Percentiles rank a stretch among this genome's conserved stretches.
Evolutionary conservation across 2,888 invertebrate genomes (phyloP).

Genomic region (Sialis lutaria): DNA sequence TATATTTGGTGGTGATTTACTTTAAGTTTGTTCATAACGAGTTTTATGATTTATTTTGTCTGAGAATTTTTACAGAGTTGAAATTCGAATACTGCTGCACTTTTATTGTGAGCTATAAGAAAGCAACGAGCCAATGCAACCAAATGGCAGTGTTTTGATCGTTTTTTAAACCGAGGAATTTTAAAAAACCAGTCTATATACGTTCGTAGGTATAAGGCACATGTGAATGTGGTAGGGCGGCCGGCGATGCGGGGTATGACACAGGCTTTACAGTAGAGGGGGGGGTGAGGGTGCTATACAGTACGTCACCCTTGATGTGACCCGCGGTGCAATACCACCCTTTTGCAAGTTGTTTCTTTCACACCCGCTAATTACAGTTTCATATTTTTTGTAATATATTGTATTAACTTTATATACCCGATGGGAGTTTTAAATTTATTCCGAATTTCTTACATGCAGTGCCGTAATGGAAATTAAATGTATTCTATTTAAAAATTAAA

Average conservation of each 20-base stretch:
- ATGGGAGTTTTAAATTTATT: too few relatives aligned
- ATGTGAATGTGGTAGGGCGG: background rate
- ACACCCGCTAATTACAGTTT: too few relatives aligned
- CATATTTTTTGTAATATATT: too few relatives aligned
- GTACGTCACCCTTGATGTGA: too few relatives aligned
- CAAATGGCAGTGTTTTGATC: conserved; percentile 2
- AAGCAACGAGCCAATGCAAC: background rate
- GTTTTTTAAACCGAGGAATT: conserved; percentile 5
- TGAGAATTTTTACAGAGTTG: conserved; percentile 6
- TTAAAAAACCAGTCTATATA: conserved; percentile 5
- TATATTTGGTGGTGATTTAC: background rate
- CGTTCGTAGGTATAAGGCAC: background rate
- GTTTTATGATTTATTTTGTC: conserved; percentile 7
- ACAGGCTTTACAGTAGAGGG: background rate
- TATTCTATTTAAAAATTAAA: too few relatives aligned
- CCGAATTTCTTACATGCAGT: too few relatives aligned
- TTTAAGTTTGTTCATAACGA: conserved; percentile 4
- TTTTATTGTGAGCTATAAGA: conserved; percentile 3
- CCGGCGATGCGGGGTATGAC: background rate
- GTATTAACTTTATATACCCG: too few relatives aligned
- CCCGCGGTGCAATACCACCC: too few relatives aligned
- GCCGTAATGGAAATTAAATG: too few relatives aligned
- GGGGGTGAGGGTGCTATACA: too few relatives aligned
- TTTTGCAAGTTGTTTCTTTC: too few relatives aligned
- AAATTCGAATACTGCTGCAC: conserved; percentile 5